Conservation (phyloP, 2,113 vertebrate genomes). For the Diglossa brunneiventris region DNA sequence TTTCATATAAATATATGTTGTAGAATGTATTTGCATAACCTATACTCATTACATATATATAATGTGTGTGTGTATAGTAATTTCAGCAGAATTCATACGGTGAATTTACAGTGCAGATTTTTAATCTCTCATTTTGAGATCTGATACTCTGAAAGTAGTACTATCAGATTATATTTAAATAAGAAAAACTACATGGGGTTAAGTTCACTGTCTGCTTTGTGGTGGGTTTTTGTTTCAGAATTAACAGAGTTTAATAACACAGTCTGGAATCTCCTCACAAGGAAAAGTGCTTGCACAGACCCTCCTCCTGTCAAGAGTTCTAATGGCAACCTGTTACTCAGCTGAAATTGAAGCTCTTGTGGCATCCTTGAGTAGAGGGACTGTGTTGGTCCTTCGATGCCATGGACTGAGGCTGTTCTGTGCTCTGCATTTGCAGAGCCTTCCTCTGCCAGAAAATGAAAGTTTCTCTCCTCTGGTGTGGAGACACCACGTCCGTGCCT, state of each 20-base stretch:
- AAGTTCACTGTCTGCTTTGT: not conserved
- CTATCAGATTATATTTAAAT: not conserved
- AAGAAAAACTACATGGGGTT: not conserved
- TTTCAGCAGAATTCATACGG: not conserved
- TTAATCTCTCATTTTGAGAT: not conserved
- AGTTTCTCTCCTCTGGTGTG: not conserved
- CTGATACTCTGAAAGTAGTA: not conserved
- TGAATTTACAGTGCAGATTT: not conserved
- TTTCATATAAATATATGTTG: not conserved
- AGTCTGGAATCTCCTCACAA: not conserved
- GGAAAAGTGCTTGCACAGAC: not conserved
- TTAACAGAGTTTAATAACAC: not conserved
- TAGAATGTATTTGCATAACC: not conserved
- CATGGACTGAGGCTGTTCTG: not conserved
- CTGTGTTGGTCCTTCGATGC: accelerated
- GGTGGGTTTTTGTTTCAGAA: not conserved
- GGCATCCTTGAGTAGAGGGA: not conserved
- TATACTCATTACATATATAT: not conserved
- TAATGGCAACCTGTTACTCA: not conserved
- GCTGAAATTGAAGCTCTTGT: not conserved
- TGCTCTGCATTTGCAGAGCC: not conserved
- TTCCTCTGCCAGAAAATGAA: not conserved
- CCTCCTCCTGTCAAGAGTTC: not conserved
- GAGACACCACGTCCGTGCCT: not conserved
- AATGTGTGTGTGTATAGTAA: not conserved